Evolutionary conservation across 2,113 vertebrate species (phyloP).

Genomic region (Manacus vitellinus): DNA sequence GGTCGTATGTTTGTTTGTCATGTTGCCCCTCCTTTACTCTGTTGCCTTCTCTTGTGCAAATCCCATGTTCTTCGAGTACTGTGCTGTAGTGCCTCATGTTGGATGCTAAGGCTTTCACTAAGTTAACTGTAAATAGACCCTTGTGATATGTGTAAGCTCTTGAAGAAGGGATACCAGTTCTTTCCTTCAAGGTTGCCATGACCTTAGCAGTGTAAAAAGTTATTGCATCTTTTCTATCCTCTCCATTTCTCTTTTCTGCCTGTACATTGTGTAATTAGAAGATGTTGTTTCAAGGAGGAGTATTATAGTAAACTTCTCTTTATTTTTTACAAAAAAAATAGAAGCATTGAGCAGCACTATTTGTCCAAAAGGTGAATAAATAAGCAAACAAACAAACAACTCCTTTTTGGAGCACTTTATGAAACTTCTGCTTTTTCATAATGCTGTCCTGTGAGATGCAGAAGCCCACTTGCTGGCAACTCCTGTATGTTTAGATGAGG

Average conservation of each 20-base stretch:
- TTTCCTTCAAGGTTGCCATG: background rate
- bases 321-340: background rate
- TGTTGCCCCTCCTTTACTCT: background rate
- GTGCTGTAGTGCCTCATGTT: background rate
- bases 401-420: background rate
- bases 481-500: background rate
- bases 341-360: background rate
- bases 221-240: background rate
- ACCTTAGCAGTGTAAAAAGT: background rate
- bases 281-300: background rate
- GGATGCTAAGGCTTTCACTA: background rate
- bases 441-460: background rate
- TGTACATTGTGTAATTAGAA: background rate
- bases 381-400: background rate
- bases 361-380: background rate
- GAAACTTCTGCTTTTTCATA: background rate
- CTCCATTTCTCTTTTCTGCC: background rate
- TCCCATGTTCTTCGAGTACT: fast-evolving
- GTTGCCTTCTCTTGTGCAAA: background rate
- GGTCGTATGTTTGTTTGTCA: background rate
- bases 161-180: background rate
- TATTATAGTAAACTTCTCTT: background rate
- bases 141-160: background rate
- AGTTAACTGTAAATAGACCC: background rate
- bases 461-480: background rate